Evolutionary conservation across 2,797 vertebrate genomes (phyloP), one percentile per base, ranked within the genome.

Genomic region (Bradypus variegatus): DNA sequence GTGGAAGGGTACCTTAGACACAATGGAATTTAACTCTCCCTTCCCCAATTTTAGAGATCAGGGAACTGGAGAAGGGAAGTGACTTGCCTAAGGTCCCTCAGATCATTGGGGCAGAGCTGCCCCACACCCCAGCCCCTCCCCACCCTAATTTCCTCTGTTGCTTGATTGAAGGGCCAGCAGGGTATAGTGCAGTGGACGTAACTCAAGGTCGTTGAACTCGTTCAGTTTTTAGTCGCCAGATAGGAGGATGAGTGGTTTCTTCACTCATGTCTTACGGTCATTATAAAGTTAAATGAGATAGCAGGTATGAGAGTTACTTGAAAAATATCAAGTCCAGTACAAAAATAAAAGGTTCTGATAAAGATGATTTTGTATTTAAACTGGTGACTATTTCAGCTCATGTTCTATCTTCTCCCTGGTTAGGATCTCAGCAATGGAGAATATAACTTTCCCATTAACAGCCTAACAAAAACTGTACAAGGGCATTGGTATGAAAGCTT

Each of bases 91-190:
- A 6, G 27, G 27, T 84, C 70, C 16, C 41, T 36, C 19, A 55
- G 41, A 7, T 64, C 55, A 2, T 45, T 31, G 21, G 55, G 73
- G 29, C 19, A 41, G 60, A 41, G 31, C 14, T n/a, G 8, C 19
- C 23, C 2, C 10, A 27, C 5, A 5, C 15, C 19, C 21, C 3
- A 2, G 4, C 4, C 36, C 8, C 1, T 62, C 29, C 21, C 12
- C 21, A 10, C n/a, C 18, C 11, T 1, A 0, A 2, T 31, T 55
- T 31, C 76, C 16, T 50, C 25, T 6, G 12, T 21, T 27, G 13
- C 60, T 88, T 62, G 23, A 3, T 89, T 27, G 69, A 73, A 58
- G 45, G 36, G 50, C 23, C 27, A 9, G 3, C 13, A 21, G 23
- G 5, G 8, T 29, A 58, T 13, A 2, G 31, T 38, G 2, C 16